These are phyloP conservation scores for Pionites leucogaster DNA, from an alignment of 2,113 vertebrate genomes.

Conservation along the genomic window DNA sequence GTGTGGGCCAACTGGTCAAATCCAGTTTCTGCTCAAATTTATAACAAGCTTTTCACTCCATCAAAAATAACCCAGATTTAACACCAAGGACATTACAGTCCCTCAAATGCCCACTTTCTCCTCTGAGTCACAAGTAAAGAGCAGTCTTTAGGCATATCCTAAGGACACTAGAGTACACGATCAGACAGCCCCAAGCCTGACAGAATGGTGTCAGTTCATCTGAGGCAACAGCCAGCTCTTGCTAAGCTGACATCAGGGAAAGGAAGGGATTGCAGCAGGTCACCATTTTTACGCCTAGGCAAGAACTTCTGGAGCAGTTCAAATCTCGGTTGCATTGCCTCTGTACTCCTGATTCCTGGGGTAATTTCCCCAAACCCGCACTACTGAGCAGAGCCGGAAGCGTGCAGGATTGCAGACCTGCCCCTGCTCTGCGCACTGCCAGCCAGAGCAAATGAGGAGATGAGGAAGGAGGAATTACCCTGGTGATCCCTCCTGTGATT, in stretches of 20 bases:
- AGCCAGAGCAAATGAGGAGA: background rate
- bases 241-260: conserved; percentile 6
- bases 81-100: background rate
- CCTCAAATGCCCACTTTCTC: background rate
- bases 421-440: fast-evolving
- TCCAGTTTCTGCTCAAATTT: background rate
- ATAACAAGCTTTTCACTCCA: background rate
- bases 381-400: background rate
- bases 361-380: background rate
- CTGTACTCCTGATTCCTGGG: fast-evolving
- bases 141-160: conserved; percentile 12
- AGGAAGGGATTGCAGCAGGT: background rate
- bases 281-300: background rate
- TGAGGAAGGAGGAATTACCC: conserved; percentile 49
- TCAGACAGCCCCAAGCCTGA: conserved; percentile 8
- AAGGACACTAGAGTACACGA: background rate
- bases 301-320: background rate
- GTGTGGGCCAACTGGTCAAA: background rate
- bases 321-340: background rate
- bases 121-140: conserved; percentile 21
- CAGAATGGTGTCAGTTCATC: conserved; percentile 47
- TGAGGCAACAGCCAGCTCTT: conserved; percentile 17
- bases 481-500: conserved; percentile 48
- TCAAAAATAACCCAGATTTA: conserved; percentile 1
- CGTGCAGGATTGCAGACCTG: background rate